Base-by-base conservation (phyloP, 1,140 invertebrate genomes). In the Hylyphantes graminicola region DNA sequence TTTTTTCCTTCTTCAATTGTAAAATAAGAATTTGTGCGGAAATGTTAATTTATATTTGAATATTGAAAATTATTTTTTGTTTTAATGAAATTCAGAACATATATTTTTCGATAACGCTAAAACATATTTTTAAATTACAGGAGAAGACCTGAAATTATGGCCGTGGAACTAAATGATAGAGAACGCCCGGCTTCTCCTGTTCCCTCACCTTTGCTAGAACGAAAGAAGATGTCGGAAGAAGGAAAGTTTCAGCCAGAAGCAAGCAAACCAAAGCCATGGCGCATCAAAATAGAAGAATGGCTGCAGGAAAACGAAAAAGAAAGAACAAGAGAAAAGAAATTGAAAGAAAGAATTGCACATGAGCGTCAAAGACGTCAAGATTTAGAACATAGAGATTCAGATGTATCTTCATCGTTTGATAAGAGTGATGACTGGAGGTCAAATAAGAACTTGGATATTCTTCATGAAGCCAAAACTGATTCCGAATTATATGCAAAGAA, bases 231-330 rank as follows among this genome's bases (percentile, higher is more conserved):
- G 7, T 15, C 21, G 9, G n/a, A 53, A 54, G 61, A 85, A 15
- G 35, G 35, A 35, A 35, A 35, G 35, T 35, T 35, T 5, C 35
- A 35, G 5, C 11, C 74, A n/a, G 73, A 76, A 13, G n/a, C 63
- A 10, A 67, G 55, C 17, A 87, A 85, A 55, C 74, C 86, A 88
- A 76, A 93, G 88, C 93, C 95, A 86, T 96, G 94, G 94, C 90
- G 94, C 54, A 93, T 95, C 88, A 96, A 96, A 89, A 96, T 97
- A 86, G 95, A 96, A 90, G 94, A 94, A 15, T 97, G 96, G 96
- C 90, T 97, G 85, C 93, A 95, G 85, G 95, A 95, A 80, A 96
- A 95, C 89, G 95, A 96, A 89, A 94, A 94, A 87, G 94, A 96
- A 88, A 94, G 95, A 89, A 79, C 21, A 72, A 83, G 86, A 76